Evolutionary conservation across 2,888 invertebrate genomes (phyloP).

Genomic region (Gastrophysa polygoni): DNA sequence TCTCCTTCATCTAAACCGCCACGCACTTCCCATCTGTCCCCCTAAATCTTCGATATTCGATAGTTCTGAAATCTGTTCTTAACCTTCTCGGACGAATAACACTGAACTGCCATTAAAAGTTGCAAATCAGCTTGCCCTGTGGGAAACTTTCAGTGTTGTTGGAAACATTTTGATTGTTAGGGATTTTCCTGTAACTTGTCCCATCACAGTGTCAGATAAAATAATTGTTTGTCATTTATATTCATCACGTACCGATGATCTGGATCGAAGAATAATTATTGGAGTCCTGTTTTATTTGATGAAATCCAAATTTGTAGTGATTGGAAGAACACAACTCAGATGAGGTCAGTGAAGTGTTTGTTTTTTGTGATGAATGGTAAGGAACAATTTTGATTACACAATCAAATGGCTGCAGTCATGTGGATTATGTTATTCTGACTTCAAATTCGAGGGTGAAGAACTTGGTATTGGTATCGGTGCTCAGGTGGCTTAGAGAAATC

Average conservation of each 20-base stretch:
- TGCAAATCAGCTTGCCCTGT: slow-evolving; percentile 26
- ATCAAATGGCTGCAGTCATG: too few relatives aligned
- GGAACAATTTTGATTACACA: too few relatives aligned
- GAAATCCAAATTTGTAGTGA: too few relatives aligned
- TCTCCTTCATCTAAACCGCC: slow-evolving; percentile 1
- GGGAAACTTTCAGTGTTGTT: neutral
- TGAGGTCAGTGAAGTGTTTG: too few relatives aligned
- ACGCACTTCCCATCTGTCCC: slow-evolving; percentile 14
- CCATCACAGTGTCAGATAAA: neutral
- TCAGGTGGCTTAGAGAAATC: too few relatives aligned
- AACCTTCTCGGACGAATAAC: slow-evolving; percentile 47
- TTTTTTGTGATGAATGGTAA: too few relatives aligned
- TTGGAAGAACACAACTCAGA: too few relatives aligned
- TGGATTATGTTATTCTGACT: too few relatives aligned
- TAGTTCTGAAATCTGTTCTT: slow-evolving; percentile 43
- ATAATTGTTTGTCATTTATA: neutral
- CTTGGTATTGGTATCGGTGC: too few relatives aligned
- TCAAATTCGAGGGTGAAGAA: too few relatives aligned
- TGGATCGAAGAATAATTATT: too few relatives aligned
- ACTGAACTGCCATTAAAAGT: slow-evolving; percentile 49
- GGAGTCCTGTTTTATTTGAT: too few relatives aligned
- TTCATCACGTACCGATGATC: neutral
- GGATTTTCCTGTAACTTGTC: neutral
- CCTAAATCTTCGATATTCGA: slow-evolving; percentile 50
- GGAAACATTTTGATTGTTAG: slow-evolving; percentile 2